Evolutionary conservation across 2,113 vertebrate genomes (phyloP).

Genomic region (Chaetodon auriga): DNA sequence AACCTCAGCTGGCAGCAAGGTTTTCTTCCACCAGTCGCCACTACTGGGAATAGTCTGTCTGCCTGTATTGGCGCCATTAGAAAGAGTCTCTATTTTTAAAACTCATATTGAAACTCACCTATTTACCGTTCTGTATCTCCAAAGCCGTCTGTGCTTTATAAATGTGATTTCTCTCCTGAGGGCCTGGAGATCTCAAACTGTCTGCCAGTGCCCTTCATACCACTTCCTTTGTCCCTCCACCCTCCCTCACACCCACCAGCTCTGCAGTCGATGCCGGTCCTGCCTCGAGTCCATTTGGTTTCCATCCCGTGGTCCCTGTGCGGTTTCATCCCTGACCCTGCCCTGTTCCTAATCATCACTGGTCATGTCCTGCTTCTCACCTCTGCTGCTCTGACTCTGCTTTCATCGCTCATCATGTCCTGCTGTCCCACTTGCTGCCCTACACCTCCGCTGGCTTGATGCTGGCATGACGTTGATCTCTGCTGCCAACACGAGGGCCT

Average conservation of each 20-base stretch:
- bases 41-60: slow-evolving; percentile 52
- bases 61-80: slow-evolving; percentile 41
- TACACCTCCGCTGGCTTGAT: slow-evolving; percentile 52
- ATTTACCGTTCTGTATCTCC: slow-evolving; percentile 58
- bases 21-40: slow-evolving; percentile 38
- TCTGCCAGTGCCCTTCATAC: slow-evolving; percentile 31
- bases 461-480: slow-evolving; percentile 46
- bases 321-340: slow-evolving; percentile 42
- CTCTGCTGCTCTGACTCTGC: slow-evolving; percentile 58
- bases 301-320: slow-evolving; percentile 46
- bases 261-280: slow-evolving; percentile 14
- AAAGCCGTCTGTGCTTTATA: slow-evolving; percentile 28
- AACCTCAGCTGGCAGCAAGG: slow-evolving; percentile 35
- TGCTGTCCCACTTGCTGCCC: slow-evolving; percentile 52
- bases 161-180: slow-evolving; percentile 54
- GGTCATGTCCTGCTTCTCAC: slow-evolving; percentile 64
- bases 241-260: slow-evolving; percentile 5
- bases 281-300: slow-evolving; percentile 35
- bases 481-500: slow-evolving; percentile 50
- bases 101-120: slow-evolving; percentile 54
- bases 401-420: slow-evolving; percentile 57
- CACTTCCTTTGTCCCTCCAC: slow-evolving; percentile 16
- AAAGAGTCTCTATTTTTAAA: slow-evolving; percentile 59
- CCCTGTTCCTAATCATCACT: slow-evolving; percentile 54
- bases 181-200: slow-evolving; percentile 41